Conservation (phyloP, 2,113 vertebrate genomes). For the Eublepharis macularius region DNA sequence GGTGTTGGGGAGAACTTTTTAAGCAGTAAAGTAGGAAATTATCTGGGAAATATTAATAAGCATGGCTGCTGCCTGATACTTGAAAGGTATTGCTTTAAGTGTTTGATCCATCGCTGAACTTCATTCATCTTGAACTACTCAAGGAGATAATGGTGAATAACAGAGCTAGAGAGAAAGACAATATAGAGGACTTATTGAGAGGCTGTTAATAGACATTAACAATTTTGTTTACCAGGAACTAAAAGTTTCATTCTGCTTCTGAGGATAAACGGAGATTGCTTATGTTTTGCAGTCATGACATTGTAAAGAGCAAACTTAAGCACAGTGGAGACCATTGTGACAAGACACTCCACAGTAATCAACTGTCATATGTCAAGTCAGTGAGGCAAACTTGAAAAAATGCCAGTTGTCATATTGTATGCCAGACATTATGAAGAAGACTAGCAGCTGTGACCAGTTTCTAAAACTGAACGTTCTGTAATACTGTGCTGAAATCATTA, state of each 20-base stretch:
- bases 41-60: constrained; percentile 61
- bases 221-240: constrained; percentile 9
- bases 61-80: constrained; percentile 20
- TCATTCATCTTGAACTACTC: constrained; percentile 37
- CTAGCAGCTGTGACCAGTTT: too few species aligned
- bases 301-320: not conserved
- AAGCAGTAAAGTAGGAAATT: constrained; percentile 45
- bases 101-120: constrained; percentile 55
- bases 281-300: not conserved
- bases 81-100: constrained; percentile 49
- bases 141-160: constrained; percentile 20
- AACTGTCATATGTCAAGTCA: not conserved
- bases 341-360: not conserved
- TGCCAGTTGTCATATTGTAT: not conserved
- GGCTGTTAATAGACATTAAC: constrained; percentile 37
- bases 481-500: not conserved
- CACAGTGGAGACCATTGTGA: not conserved
- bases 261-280: not conserved
- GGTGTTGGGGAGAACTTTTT: constrained; percentile 47
- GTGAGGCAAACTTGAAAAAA: not conserved
- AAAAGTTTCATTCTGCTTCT: constrained; percentile 29
- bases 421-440: not conserved
- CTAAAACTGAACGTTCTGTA: not conserved
- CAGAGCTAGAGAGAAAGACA: constrained; percentile 13
- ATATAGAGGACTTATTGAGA: not conserved